Base-by-base conservation (phyloP, 2,888 invertebrate genomes). In the Pogonocherus hispidulus region DNA sequence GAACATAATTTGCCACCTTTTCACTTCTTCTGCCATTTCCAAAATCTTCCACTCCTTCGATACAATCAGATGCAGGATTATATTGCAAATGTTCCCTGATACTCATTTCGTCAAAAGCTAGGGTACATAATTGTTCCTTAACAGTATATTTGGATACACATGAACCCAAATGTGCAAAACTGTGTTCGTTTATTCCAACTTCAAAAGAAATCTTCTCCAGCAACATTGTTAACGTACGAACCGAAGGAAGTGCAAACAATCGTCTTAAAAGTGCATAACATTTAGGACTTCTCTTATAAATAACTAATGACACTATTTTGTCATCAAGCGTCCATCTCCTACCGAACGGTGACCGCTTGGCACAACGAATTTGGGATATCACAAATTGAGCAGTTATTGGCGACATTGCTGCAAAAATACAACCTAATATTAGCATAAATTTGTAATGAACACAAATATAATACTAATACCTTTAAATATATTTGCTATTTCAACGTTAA, bases 321-420 rank as follows among this genome's bases (percentile, higher is more conserved):
- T 73, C 74, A 11, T 63, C 64, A 8, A 56, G 16, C 27, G 67
- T 72, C 63, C 63, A 75, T 59, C 71, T 57, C 44, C 72, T 54
- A 3, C 63, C 72, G 52, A 62, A 66, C 8, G 69, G 69, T 18
- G 9, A 4, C 11, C 51, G 11, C 14, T 27, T 51, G 9, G 23
- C 27, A 14, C 51, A 51, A 8, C 51, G 8, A n/a, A 51, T 22
- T 27, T 51, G 51, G 1, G 51, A 5, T 19, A 49, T 11, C 20
- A 49, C 20, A n/a, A 49, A 49, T 49, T 49, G 20, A 11, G 22
- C n/a, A 19, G 20, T 22, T 6, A 8, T 22, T 20, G 49, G 3
- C 19, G 49, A 19, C 49, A 49, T 49, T 14, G 16, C 46, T 46
- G 16, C 18, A 9, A 46, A 8, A 46, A 46, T 46, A 18, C n/a